A percentile compares a stretch with the other conserved stretches of the same genome.
phyloP scores from a whole-genome alignment of 2,888 invertebrate genomes.

The Diarsia dahlii region DNA sequence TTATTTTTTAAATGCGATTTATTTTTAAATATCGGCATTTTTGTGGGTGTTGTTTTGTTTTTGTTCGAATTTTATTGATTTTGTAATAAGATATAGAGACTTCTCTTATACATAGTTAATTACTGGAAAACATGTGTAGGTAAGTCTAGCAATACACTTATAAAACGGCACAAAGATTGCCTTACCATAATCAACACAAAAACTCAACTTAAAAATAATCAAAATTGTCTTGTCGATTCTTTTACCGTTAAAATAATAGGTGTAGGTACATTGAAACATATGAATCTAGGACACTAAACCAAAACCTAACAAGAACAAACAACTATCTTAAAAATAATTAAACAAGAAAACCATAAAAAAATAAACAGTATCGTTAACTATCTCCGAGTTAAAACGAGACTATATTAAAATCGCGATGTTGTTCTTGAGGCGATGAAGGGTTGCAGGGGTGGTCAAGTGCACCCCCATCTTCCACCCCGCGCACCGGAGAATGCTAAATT shows the following conservation, averaged over 20 bases:
- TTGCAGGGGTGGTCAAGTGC: constrained; percentile 78
- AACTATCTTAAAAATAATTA: background rate
- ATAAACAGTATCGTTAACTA: constrained; percentile 64
- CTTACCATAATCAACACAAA: background rate
- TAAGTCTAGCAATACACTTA: background rate
- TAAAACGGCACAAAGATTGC: background rate
- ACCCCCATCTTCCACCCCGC: constrained; percentile 69
- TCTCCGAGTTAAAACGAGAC: constrained; percentile 66
- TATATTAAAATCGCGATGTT: constrained; percentile 81
- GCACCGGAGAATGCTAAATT: constrained; percentile 78
- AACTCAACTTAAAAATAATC: background rate
- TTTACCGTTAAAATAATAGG: background rate
- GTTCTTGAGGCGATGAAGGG: constrained; percentile 83
- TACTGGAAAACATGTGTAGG: background rate
- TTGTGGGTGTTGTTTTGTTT: background rate
- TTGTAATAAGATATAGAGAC: background rate
- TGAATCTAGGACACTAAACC: background rate
- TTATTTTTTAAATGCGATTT: constrained; percentile 79
- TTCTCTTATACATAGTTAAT: background rate
- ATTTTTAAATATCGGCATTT: constrained; percentile 50
- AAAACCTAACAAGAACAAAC: background rate
- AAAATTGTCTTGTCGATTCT: too few relatives aligned
- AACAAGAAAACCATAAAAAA: background rate
- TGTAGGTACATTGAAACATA: too few relatives aligned
- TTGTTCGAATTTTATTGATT: background rate